Evolutionary conservation across 1,140 invertebrate species (phyloP).

Genomic region (Holcopasites calliopsidis): DNA sequence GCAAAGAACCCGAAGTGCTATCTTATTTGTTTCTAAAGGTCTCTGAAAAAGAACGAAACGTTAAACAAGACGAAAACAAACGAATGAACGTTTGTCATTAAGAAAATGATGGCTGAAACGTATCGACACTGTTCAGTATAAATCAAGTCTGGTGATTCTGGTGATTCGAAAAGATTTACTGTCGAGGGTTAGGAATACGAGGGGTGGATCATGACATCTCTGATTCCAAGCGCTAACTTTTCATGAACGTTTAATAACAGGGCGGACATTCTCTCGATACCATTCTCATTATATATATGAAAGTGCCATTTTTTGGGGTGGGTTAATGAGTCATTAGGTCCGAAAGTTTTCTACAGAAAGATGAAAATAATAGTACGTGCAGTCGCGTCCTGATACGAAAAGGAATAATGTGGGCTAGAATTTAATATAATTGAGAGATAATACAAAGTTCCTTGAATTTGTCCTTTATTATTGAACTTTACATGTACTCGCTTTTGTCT

Average conservation of each 20-base stretch:
- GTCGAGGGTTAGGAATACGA: neutral
- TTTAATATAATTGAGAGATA: neutral
- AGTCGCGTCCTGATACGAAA: neutral
- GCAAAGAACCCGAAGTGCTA: neutral
- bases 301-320: too few relatives aligned
- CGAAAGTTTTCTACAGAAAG: neutral
- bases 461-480: too few relatives aligned
- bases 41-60: too few relatives aligned
- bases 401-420: neutral
- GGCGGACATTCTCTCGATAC: neutral
- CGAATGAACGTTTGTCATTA: too few relatives aligned
- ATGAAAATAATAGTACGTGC: neutral
- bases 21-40: too few relatives aligned
- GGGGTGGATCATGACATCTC: too few relatives aligned
- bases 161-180: conserved; percentile 15
- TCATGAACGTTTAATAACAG: neutral
- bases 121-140: too few relatives aligned
- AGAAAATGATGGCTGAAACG: too few relatives aligned
- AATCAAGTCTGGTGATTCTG: too few relatives aligned
- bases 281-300: too few relatives aligned
- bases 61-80: too few relatives aligned
- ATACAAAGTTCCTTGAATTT: neutral
- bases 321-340: neutral
- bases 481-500: too few relatives aligned
- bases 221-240: neutral